phyloP scores from a whole-genome alignment of 2,888 invertebrate species.

The Epistrophe grossulariae region DNA sequence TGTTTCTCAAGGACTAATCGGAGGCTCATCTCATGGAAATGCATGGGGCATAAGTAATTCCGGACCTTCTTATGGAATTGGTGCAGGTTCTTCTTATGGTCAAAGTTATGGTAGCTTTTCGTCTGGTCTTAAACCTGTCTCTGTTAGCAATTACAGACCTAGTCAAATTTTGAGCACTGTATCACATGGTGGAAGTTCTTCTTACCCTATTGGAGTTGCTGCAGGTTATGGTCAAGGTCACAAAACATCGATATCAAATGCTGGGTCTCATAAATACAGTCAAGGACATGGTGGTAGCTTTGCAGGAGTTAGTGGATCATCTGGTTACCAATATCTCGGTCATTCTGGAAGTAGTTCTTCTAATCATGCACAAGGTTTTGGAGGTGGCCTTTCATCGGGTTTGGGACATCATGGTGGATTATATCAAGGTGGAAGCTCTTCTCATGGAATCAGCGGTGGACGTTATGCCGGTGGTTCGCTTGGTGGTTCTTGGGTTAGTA shows the following conservation, averaged over 20 bases:
- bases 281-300: not conserved
- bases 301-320: not conserved
- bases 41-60: not conserved
- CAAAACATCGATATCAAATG: not conserved
- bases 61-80: not conserved
- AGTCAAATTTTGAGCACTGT: not conserved
- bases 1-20: not conserved
- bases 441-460: not conserved
- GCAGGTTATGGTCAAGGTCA: conserved; percentile 11
- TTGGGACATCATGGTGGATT: not conserved
- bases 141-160: not conserved
- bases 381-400: not conserved
- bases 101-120: not conserved
- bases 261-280: not conserved
- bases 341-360: not conserved
- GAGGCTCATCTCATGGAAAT: too few relatives aligned
- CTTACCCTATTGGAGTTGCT: not conserved
- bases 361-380: not conserved
- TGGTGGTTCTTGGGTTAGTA: conserved; percentile 8
- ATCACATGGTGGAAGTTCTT: conserved; percentile 1
- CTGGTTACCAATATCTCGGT: not conserved
- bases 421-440: conserved; percentile 1
- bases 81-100: conserved; percentile 1
- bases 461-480: conserved; percentile 15
- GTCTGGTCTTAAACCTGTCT: not conserved